A percentile compares a stretch with the other conserved stretches of the same genome.
Evolutionary conservation across 2,888 invertebrate genomes (phyloP).

Genomic region (Griposia aprilina): DNA sequence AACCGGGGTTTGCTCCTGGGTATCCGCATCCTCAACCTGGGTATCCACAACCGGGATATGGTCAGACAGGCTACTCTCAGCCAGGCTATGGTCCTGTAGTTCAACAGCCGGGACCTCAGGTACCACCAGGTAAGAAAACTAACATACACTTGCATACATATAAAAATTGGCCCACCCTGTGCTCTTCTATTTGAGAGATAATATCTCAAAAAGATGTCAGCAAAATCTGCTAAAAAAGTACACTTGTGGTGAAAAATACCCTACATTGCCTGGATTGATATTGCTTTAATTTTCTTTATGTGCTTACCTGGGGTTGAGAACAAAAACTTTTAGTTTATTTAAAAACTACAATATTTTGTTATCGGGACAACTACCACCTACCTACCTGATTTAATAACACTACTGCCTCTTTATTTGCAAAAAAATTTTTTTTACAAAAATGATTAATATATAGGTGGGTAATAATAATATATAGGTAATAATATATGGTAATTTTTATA

Average conservation of each 20-base stretch:
- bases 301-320: background rate
- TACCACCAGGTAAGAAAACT: slow-evolving; percentile 69
- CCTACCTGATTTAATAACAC: background rate
- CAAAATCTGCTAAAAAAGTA: background rate
- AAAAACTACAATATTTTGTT: too few relatives aligned
- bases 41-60: slow-evolving; percentile 65
- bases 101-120: slow-evolving; percentile 81
- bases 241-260: background rate
- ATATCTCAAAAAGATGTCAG: background rate
- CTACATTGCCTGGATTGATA: background rate
- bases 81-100: slow-evolving; percentile 77
- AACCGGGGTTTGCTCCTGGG: slow-evolving; percentile 77
- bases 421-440: background rate
- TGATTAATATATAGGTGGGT: background rate
- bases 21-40: slow-evolving; percentile 72
- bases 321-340: background rate
- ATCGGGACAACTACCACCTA: background rate
- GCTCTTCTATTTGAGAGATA: background rate
- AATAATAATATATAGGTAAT: too few relatives aligned
- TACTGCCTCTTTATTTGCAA: background rate
- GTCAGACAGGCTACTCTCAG: slow-evolving; percentile 64
- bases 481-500: too few relatives aligned
- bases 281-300: background rate
- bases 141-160: background rate
- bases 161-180: background rate